Percentiles rank a stretch among this genome's conserved stretches.
Evolutionary conservation across 1,140 invertebrate genomes (phyloP).

Genomic region (Oryctes rhinoceros): DNA sequence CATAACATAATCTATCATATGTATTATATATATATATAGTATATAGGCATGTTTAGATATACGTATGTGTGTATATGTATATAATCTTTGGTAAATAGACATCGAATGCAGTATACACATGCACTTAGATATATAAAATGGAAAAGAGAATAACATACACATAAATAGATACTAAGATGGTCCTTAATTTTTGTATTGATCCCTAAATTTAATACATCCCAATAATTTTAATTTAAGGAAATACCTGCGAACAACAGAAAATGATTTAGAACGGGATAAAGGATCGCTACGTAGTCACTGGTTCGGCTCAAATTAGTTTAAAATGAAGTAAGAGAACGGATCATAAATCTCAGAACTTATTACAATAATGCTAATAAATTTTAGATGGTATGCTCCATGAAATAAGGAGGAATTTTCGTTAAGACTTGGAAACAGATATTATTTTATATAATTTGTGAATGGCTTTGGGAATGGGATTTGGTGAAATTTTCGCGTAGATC

Average conservation of each 20-base stretch:
- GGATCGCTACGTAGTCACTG: too few relatives aligned
- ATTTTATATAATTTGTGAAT: too few relatives aligned
- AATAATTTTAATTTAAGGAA: neutral
- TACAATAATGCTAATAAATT: too few relatives aligned
- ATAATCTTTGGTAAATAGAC: slow-evolving; percentile 34
- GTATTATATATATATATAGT: slow-evolving; percentile 8
- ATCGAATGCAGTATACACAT: slow-evolving; percentile 34
- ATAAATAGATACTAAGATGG: neutral
- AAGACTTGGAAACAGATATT: too few relatives aligned
- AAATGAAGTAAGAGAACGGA: too few relatives aligned
- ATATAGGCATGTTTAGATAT: neutral
- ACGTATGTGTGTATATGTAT: slow-evolving; percentile 20
- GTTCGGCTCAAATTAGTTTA: too few relatives aligned
- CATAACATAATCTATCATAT: slow-evolving; percentile 17
- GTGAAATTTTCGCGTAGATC: too few relatives aligned
- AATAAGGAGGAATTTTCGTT: too few relatives aligned
- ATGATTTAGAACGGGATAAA: neutral
- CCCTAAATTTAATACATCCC: too few relatives aligned
- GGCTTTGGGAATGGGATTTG: too few relatives aligned
- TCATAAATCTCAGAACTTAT: too few relatives aligned
- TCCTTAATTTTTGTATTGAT: neutral
- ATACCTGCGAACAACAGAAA: neutral
- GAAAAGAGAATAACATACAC: neutral
- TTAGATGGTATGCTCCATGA: too few relatives aligned
- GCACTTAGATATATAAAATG: slow-evolving; percentile 14